Base-by-base conservation (phyloP, 2,797 vertebrate species). In the Podarcis lilfordi region DNA sequence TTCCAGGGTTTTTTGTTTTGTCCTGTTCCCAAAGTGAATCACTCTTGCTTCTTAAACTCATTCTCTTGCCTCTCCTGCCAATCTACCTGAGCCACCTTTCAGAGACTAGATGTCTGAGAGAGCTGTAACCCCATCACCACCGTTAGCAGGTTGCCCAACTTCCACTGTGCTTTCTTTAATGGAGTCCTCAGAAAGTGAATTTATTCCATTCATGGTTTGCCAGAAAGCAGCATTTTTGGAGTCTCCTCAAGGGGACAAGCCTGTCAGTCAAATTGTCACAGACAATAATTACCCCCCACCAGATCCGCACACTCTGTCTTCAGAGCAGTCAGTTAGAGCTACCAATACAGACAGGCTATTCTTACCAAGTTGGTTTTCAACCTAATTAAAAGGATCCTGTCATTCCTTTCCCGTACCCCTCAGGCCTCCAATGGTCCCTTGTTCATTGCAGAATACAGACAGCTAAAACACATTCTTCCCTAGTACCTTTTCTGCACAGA, bases 301-400 rank as follows among this genome's bases (percentile, higher is more conserved):
- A 95, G 92, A 95, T 95, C 94, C 89, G 0, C 91, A 90, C 91
- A 89, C 91, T 93, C 93, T 92, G 90, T 91, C 94, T 95, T 95
- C 91, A 93, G 93, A 95, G 2, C 90, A 94, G 93, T 95, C 94
- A 95, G 92, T 95, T 95, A 96, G 92, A 91, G 92, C 92, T 95
- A 95, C 95, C 95, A 94, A 94, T 95, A 93, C 91, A 92, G 94
- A 95, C 93, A 95, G 92, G 91, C 89, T 89, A 91, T 95, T 94
- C 93, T 95, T 93, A 94, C 94, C 91, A 88, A 94, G 91, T 95
- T 94, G 25, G 93, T 94, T 94, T 94, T 80, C 91, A 92, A 89
- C n/a, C 93, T 95, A 95, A 96, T 96, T 96, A 96, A 95, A 96
- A 94, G 91, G 90, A 95, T 92, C 91, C 92, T 94, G 94, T 94